Base-by-base conservation (phyloP, 1,140 invertebrate genomes). In the Drosophila repletoides region DNA sequence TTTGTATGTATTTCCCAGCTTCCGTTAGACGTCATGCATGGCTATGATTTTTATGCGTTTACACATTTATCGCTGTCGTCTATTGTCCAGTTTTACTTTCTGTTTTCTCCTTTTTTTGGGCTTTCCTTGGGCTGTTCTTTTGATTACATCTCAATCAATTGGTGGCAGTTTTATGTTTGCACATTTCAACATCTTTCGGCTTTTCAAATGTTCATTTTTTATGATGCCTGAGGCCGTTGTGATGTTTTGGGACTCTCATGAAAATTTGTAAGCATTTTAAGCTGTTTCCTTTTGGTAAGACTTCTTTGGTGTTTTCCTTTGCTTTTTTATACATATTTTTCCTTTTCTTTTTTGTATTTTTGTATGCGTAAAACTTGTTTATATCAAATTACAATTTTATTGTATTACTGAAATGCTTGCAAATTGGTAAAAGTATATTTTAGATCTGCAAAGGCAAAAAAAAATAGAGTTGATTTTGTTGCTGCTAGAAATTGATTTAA, bases 91-190 rank as follows among this genome's bases (percentile, higher is more conserved):
- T 49, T 46, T 52, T 48, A 15, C 10, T 14, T 17, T 15, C 43
- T 6, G 5, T 17, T 38, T 52, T 21, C 1, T 36, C 12, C 12
- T 55, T 72, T 64, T 70, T 45, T 63, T 75, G 49, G 52, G 53
- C 43, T 46, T 68, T 58, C 17, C 29, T 36, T 36, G 26, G 48
- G 14, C 43, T 59, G 33, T 45, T 59, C 22, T 74, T 86, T 86
- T 84, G 79, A 84, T 84, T 86, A 84, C 79, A 84, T 84, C 79
- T 86, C 79, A 84, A 84, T 84, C 79, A 84, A 84, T 86, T 84
- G 79, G 80, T 79, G 79, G 79, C 80, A 65, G 74, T 79, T 84
- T 86, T 84, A 84, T 84, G 80, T 79, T 79, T 72, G 79, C 71
- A 86, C 80, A 84, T 84, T 84, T 72, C 80, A 64, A 86, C 79